Conservation (phyloP, 2,888 invertebrate genomes). For the Odontothrips loti region DNA sequence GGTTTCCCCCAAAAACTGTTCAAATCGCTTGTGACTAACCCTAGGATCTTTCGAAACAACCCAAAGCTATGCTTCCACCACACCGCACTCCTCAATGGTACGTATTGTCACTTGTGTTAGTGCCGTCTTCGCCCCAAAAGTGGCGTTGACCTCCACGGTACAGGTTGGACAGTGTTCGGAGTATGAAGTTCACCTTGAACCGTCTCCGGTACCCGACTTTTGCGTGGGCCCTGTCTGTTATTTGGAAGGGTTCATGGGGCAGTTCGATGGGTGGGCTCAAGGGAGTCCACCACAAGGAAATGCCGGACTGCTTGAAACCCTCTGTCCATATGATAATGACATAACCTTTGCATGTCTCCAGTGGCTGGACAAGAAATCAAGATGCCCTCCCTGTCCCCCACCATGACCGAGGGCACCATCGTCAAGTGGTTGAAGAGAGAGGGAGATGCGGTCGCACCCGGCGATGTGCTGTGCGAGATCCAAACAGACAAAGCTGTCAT, state of each 20-base stretch:
- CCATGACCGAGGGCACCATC: constrained; percentile 59
- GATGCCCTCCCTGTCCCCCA: constrained; percentile 61
- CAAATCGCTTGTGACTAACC: neutral
- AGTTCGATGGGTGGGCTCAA: neutral
- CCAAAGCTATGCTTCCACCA: constrained; percentile 18
- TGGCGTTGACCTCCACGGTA: neutral
- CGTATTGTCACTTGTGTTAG: neutral
- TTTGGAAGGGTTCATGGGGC: neutral
- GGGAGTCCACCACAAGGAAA: neutral
- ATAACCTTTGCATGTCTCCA: constrained; percentile 36
- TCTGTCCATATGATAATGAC: neutral
- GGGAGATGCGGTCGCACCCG: constrained; percentile 53
- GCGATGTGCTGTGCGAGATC: constrained; percentile 61
- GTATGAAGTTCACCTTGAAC: constrained; percentile 17
- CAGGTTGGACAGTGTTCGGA: neutral
- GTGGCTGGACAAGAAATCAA: constrained; percentile 48
- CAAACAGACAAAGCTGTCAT: constrained; percentile 63
- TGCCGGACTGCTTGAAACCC: neutral
- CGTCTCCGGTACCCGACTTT: neutral
- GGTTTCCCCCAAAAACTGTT: constrained; percentile 20
- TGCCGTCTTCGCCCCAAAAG: neutral
- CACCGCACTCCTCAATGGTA: neutral
- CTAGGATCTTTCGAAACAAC: neutral
- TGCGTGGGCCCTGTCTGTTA: neutral
- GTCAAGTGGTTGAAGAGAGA: constrained; percentile 56